Base-by-base conservation (phyloP, 1,140 invertebrate genomes). In the Drosophila nebulosa region DNA sequence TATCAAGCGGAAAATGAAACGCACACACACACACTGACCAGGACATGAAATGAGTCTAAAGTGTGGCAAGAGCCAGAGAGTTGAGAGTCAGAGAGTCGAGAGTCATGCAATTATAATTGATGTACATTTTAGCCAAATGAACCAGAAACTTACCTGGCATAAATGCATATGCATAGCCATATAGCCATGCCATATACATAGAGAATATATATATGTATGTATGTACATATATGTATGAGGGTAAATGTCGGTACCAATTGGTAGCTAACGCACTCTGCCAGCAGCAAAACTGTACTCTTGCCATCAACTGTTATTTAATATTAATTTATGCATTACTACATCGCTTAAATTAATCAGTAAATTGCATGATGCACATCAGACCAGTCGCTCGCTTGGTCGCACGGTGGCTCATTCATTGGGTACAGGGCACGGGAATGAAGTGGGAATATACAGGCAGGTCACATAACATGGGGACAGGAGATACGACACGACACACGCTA, bases 251-350 rank as follows among this genome's bases (percentile, higher is more conserved):
- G n/a, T 21, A 46, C 39, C 39, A 46, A 46, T 46, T 21, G 16
- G 16, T 46, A 46, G 7, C 7, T 46, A 46, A 46, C 16, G 18
- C 39, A 46, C 39, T 46, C 7, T 21, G 39, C 39, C 16, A 46
- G 2, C 39, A 18, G 39, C 39, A 18, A 46, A 42, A 16, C 39
- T 21, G 9, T n/a, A 46, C 7, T 21, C 21, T 16, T 46, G 39
- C 39, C 39, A 21, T 22, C 58, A 63, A 75, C 63, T 75, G 77
- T 74, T 84, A 84, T 70, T 84, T 85, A 85, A 77, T 65, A 79
- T 85, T 84, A 84, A 84, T 84, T 84, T 84, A 84, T 84, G 77
- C 80, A 84, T 84, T 84, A 77, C 65, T 77, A 74, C 65, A 69
- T 60, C 65, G 80, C 73, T 85, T 85, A 80, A 85, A 84, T 84